Percentiles rank a stretch among this genome's conserved stretches.
Conservation (phyloP, 2,797 vertebrate species). For the Manis javanica region DNA sequence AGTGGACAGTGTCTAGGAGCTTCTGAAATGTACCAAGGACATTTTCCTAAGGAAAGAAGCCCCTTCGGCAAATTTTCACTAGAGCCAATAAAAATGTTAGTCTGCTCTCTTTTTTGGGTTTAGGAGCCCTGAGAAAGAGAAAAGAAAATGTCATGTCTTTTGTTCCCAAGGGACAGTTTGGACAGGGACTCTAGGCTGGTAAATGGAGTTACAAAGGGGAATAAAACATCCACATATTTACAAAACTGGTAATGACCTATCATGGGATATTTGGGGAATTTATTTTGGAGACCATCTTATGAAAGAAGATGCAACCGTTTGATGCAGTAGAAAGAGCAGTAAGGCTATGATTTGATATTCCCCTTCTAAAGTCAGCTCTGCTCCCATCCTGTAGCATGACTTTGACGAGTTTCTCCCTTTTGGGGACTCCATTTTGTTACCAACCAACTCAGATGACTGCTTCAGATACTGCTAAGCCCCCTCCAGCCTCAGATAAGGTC, state of each 20-base stretch:
- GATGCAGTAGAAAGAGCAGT: background rate
- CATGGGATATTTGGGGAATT: background rate
- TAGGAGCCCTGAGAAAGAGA: background rate
- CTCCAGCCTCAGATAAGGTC: background rate
- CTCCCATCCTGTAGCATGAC: background rate
- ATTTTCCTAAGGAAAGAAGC: slow-evolving; percentile 29
- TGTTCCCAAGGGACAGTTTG: background rate
- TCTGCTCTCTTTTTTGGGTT: background rate
- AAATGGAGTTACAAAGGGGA: background rate
- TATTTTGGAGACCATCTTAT: background rate
- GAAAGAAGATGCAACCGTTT: background rate
- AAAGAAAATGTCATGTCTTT: background rate
- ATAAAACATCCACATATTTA: slow-evolving; percentile 12
- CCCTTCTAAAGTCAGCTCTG: background rate
- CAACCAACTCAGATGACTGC: background rate
- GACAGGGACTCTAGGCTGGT: background rate
- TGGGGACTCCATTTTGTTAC: background rate
- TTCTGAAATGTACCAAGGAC: slow-evolving; percentile 19
- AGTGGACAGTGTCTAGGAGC: background rate
- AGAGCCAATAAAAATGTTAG: background rate
- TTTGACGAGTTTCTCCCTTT: background rate
- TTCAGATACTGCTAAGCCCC: background rate
- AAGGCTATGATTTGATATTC: background rate
- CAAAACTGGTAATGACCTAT: slow-evolving; percentile 13
- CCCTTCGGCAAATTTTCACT: background rate